Percentiles rank a stretch among this genome's conserved stretches.
These are phyloP conservation scores for Tarsius wallacei DNA, from an alignment of 2,797 vertebrate species.

Conservation along the genomic window DNA sequence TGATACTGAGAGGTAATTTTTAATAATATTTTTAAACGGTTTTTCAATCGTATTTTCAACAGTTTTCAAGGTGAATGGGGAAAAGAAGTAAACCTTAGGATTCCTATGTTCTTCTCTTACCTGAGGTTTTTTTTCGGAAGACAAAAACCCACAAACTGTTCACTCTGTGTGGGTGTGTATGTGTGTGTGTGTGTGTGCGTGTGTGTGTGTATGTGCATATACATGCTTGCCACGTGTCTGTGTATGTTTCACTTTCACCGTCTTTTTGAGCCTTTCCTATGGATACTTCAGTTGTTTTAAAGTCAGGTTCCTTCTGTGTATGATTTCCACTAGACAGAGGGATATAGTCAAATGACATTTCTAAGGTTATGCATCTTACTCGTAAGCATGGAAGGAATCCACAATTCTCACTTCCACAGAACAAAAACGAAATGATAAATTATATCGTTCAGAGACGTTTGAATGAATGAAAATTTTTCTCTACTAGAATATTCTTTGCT, in stretches of 20 bases:
- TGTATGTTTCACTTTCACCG: background rate
- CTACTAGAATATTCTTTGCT: background rate
- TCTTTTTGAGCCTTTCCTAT: background rate
- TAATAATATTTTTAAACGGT: background rate
- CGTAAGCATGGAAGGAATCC: background rate
- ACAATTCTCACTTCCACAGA: background rate
- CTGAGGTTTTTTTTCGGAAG: background rate
- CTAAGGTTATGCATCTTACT: background rate
- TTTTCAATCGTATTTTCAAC: constrained; percentile 5
- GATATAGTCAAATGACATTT: background rate
- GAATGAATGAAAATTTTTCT: background rate
- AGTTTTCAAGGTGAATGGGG: background rate
- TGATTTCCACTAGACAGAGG: background rate
- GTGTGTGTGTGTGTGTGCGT: background rate
- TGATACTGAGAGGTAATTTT: background rate
- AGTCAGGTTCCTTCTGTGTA: background rate
- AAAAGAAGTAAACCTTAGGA: background rate
- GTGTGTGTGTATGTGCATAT: background rate
- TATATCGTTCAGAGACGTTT: background rate
- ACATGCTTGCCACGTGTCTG: background rate
- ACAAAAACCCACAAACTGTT: background rate
- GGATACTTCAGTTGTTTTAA: background rate
- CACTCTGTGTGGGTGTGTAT: background rate
- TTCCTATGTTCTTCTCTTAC: background rate
- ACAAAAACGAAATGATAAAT: background rate